Percentiles rank a stretch among this genome's conserved stretches.
Evolutionary conservation across 2,113 vertebrate genomes (phyloP).

Genomic region (Datnioides undecimradiatus): DNA sequence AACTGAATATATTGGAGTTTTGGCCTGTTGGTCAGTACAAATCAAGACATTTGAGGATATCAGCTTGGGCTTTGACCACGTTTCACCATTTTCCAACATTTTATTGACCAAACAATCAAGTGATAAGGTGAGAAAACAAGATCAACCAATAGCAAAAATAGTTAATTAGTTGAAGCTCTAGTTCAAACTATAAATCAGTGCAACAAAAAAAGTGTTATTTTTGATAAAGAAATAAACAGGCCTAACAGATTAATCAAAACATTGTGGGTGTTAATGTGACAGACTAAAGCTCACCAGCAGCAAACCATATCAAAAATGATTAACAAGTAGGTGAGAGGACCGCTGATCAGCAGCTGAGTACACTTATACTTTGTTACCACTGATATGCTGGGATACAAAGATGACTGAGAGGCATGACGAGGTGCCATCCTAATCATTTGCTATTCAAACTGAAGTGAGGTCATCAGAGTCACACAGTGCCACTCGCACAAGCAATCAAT

Average conservation of each 20-base stretch:
- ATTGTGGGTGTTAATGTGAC: background rate
- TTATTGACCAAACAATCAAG: too few species aligned
- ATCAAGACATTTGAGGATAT: too few species aligned
- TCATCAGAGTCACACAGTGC: slow-evolving; percentile 51
- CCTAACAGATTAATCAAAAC: background rate
- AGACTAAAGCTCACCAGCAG: background rate
- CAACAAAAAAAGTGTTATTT: too few species aligned
- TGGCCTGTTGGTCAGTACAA: too few species aligned
- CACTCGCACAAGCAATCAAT: slow-evolving; percentile 60
- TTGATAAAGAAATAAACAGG: background rate
- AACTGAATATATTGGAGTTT: too few species aligned
- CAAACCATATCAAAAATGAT: slow-evolving; percentile 18
- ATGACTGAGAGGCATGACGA: background rate
- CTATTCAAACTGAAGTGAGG: slow-evolving; percentile 51
- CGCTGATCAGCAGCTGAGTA: slow-evolving; percentile 18
- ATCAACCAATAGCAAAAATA: too few species aligned
- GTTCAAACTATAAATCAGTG: too few species aligned
- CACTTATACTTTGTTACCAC: slow-evolving; percentile 7
- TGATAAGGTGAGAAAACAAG: too few species aligned
- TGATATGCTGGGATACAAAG: slow-evolving; percentile 33
- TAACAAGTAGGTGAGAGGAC: slow-evolving; percentile 10
- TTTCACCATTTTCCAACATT: too few species aligned
- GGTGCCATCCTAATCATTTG: slow-evolving; percentile 38
- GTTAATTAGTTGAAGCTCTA: too few species aligned
- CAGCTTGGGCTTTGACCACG: too few species aligned